phyloP scores from a whole-genome alignment of 2,797 vertebrate species.

The Anas capensis region DNA sequence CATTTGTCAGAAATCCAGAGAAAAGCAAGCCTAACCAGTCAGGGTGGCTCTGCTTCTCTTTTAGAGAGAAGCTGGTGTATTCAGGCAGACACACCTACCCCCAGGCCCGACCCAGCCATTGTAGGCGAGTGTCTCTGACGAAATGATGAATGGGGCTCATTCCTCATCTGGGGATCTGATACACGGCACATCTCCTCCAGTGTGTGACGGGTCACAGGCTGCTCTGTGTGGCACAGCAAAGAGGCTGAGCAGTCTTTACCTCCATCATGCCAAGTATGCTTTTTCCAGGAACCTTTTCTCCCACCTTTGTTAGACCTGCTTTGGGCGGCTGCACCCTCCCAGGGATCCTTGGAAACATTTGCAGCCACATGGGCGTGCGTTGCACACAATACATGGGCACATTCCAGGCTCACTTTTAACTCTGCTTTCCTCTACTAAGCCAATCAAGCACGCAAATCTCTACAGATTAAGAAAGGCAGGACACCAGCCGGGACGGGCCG shows the following conservation, averaged over 20 bases:
- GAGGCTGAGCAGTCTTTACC: background rate
- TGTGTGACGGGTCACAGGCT: background rate
- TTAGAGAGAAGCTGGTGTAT: background rate
- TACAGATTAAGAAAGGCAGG: background rate
- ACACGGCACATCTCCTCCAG: background rate
- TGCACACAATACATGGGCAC: background rate
- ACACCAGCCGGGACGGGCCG: background rate
- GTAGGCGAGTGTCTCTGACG: background rate
- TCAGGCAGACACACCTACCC: constrained; percentile 13
- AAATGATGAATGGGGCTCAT: background rate
- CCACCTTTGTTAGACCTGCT: background rate
- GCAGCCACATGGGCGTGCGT: background rate
- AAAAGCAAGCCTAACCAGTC: constrained; percentile 55
- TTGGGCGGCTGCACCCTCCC: background rate
- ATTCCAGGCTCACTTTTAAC: constrained; percentile 8
- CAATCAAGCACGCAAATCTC: background rate
- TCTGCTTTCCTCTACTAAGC: constrained; percentile 7
- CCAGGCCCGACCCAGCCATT: background rate
- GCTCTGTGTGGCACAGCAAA: background rate
- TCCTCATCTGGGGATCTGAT: background rate
- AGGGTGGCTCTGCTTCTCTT: constrained; percentile 32
- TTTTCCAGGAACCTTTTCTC: background rate
- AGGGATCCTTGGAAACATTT: background rate
- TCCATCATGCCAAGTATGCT: background rate
- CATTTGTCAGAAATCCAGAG: constrained; percentile 73